A percentile compares a stretch with the other conserved stretches of the same genome.
Conservation (phyloP, 2,888 invertebrate species). For the Melipona beecheii region DNA sequence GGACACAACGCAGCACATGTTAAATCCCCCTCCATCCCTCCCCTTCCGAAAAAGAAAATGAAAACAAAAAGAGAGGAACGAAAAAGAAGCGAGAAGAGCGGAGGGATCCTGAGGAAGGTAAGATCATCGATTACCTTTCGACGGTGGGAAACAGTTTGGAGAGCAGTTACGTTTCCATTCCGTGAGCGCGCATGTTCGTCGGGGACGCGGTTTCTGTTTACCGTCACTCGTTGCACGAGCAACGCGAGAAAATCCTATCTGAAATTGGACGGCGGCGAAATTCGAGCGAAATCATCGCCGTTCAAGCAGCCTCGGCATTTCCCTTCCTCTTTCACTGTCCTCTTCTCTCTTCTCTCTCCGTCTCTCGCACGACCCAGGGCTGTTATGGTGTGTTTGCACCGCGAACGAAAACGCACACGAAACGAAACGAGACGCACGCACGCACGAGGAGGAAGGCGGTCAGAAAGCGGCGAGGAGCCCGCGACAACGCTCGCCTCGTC, state of each 20-base stretch:
- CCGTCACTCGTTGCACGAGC: constrained; percentile 3
- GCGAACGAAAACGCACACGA: neutral
- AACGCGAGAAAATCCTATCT: constrained; percentile 21
- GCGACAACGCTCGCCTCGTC: constrained; percentile 57
- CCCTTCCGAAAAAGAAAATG: no score
- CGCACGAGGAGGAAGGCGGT: constrained; percentile 12
- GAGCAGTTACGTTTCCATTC: constrained; percentile 43
- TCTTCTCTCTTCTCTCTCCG: neutral
- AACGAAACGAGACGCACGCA: neutral
- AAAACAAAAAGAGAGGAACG: neutral
- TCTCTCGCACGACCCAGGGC: no score
- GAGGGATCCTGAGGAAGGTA: no score
- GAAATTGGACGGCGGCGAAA: constrained; percentile 34
- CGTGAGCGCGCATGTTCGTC: constrained; percentile 16
- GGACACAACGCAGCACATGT: neutral
- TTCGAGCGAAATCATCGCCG: constrained; percentile 47
- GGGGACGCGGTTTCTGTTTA: constrained; percentile 30
- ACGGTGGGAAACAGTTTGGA: constrained; percentile 21
- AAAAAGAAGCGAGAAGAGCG: neutral
- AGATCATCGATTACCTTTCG: constrained; percentile 44
- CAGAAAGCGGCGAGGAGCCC: constrained; percentile 34
- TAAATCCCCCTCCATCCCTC: neutral
- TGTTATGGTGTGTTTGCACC: neutral
- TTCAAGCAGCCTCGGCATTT: constrained; percentile 30
- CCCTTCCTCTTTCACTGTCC: neutral